Conservation (phyloP, 2,888 invertebrate species). For the Tetranychus truncatus region DNA sequence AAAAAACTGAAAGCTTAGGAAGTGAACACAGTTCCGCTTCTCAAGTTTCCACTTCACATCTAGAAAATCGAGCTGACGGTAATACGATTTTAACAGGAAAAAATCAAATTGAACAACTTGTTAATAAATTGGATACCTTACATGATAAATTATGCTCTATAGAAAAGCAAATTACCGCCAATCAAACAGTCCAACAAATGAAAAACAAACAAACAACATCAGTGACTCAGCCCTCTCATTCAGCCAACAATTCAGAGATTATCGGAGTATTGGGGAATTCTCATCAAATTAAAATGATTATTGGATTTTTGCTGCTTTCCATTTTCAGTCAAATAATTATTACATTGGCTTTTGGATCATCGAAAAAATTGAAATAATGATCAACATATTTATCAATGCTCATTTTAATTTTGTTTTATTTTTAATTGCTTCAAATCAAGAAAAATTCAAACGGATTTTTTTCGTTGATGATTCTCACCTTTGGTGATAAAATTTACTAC, state of each 20-base stretch:
- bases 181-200: neutral
- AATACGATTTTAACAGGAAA: neutral
- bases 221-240: too few species aligned
- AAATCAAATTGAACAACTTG: neutral
- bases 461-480: neutral
- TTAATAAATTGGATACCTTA: neutral
- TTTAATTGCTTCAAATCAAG: neutral
- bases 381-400: neutral
- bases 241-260: neutral
- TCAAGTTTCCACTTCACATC: neutral
- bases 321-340: neutral
- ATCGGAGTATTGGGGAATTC: neutral
- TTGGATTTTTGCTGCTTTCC: neutral
- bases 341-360: neutral
- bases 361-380: neutral
- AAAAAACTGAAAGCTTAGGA: neutral
- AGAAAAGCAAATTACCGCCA: neutral
- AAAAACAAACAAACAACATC: neutral
- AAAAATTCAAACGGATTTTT: neutral
- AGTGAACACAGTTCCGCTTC: neutral
- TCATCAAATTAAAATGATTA: neutral
- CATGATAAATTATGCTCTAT: neutral
- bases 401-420: neutral
- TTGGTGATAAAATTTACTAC: neutral
- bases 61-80: neutral